Percentiles rank a stretch among this genome's conserved stretches.
Evolutionary conservation across 2,888 invertebrate species (phyloP).

Genomic region (Pantelozetes paolii): DNA sequence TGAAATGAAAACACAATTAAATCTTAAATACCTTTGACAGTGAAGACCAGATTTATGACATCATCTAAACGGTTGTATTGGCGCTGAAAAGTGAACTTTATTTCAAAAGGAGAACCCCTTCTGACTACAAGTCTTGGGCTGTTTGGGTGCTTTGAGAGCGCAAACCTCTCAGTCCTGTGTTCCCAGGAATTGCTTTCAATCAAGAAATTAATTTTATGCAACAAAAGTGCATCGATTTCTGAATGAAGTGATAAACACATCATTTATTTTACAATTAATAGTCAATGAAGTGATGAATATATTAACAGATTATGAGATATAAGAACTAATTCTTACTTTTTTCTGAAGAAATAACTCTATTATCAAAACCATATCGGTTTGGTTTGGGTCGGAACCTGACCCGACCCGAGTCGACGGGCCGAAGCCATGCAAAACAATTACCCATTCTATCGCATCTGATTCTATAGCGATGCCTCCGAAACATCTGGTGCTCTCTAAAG

Average conservation of each 20-base stretch:
- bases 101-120: constrained; percentile 50
- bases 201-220: constrained; percentile 69
- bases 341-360: background rate
- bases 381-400: background rate
- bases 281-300: background rate
- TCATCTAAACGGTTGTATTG: constrained; percentile 48
- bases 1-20: background rate
- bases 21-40: constrained; percentile 45
- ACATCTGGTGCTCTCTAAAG: constrained; percentile 17
- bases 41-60: constrained; percentile 50
- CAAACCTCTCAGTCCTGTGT: constrained; percentile 74
- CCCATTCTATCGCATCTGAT: constrained; percentile 33
- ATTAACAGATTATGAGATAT: background rate
- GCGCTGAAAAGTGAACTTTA: constrained; percentile 49
- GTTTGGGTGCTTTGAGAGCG: constrained; percentile 63
- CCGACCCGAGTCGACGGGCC: background rate
- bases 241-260: background rate
- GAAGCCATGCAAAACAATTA: constrained; percentile 24
- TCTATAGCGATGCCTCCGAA: constrained; percentile 25
- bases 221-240: constrained; percentile 59
- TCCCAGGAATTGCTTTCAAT: constrained; percentile 67
- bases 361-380: background rate
- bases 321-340: constrained; percentile 17
- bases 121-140: constrained; percentile 49
- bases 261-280: background rate